Percentiles rank a stretch among this genome's conserved stretches.
These are phyloP conservation scores for Clarias laeviceps DNA, from an alignment of 2,797 vertebrate species.

Conservation along the genomic window DNA sequence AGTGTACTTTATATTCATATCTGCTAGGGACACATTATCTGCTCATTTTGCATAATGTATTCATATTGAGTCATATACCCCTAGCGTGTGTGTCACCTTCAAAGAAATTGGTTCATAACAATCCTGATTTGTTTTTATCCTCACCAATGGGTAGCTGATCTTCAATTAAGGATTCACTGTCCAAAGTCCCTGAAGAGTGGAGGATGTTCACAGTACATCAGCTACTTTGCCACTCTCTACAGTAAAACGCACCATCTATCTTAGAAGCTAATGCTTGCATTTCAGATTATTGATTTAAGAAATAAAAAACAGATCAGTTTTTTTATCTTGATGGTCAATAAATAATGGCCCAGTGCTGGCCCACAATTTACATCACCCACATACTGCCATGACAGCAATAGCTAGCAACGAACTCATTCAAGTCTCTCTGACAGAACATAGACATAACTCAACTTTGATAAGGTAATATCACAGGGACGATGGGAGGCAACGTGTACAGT, in stretches of 20 bases:
- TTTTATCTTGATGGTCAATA: neutral
- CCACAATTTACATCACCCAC: constrained; percentile 2
- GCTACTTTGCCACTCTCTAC: neutral
- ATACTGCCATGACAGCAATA: neutral
- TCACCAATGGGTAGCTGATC: neutral
- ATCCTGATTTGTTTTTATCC: neutral
- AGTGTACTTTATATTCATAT: neutral
- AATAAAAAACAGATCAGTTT: neutral
- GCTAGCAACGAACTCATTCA: constrained; percentile 5
- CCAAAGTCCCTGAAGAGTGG: neutral
- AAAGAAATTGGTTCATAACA: neutral
- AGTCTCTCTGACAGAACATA: neutral
- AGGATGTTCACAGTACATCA: neutral
- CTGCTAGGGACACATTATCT: neutral
- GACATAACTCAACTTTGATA: constrained; percentile 19
- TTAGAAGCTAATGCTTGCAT: neutral
- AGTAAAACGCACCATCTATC: neutral
- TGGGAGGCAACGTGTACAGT: neutral
- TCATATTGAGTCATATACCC: neutral
- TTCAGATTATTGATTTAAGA: neutral
- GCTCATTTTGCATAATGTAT: neutral
- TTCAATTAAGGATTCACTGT: neutral
- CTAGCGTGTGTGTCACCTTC: neutral
- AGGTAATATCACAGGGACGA: neutral
- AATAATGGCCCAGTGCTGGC: neutral